Evolutionary conservation across 2,888 invertebrate genomes (phyloP), one percentile per base, ranked within the genome.

Genomic region (Camptogramma bilineatum): DNA sequence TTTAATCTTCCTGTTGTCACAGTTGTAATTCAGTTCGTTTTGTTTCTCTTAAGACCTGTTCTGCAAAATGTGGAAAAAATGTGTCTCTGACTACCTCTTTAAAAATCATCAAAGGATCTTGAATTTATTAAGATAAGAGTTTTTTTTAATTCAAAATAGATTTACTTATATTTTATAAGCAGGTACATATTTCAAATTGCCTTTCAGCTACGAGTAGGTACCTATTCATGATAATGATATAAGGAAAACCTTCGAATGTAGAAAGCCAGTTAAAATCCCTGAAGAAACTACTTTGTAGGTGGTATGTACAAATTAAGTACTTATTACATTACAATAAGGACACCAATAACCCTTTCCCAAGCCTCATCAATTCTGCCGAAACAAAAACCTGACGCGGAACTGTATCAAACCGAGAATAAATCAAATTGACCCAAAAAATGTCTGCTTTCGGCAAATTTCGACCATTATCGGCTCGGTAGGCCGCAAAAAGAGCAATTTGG

Each of bases 371-470:
- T 81, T 81, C 76, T 73, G 77, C 79, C 78, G 39, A 80, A 71
- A 76, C 74, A 74, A 78, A 71, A 73, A 66, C 59, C 57, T 66
- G 58, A 73, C 68, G 77, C 79, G 80, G 82, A 91, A 88, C 84
- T 90, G 88, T 90, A 91, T 87, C 91, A 91, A 90, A 90, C 83
- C 76, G 82, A 81, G 82, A 77, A 90, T 90, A 90, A 91, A 91
- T 91, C 90, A 91, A 87, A 89, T 81, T 88, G 90, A 88, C 90
- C 91, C 77, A 82, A 75, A 86, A 85, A 84, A 78, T 81, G 77
- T 78, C 82, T 75, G 86, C 90, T 90, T 85, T 89, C 88, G 87
- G 90, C 89, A 86, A 88, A 90, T 86, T 91, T 88, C 83, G 85
- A 70, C 84, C 89, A 86, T 86, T 88, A 87, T 85, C 84, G 80